Conservation (phyloP, 2,888 invertebrate genomes). For the Brachyopa scutellaris region DNA sequence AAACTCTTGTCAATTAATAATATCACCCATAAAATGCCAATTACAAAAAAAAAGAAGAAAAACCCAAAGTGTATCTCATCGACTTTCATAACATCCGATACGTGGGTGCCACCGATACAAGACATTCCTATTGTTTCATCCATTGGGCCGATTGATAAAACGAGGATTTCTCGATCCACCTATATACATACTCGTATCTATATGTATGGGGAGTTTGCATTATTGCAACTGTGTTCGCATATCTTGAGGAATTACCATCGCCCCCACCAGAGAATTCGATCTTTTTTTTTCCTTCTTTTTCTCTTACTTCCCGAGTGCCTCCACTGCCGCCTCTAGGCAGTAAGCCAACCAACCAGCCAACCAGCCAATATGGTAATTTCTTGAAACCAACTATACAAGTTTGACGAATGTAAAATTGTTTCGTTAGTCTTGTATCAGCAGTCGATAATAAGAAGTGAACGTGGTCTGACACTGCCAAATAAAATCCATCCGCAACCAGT, state of each 20-base stretch:
- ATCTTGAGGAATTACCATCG: slow-evolving; percentile 58
- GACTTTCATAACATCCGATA: slow-evolving; percentile 51
- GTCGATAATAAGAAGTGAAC: slow-evolving; percentile 77
- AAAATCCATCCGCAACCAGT: slow-evolving; percentile 60
- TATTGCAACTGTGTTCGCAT: slow-evolving; percentile 44
- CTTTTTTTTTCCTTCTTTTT: neutral
- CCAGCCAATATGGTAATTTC: slow-evolving; percentile 71
- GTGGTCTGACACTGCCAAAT: slow-evolving; percentile 76
- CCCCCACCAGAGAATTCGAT: slow-evolving; percentile 37
- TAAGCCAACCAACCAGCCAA: slow-evolving; percentile 57
- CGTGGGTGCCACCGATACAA: slow-evolving; percentile 41
- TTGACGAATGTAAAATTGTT: slow-evolving; percentile 72
- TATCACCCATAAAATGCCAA: slow-evolving; percentile 15
- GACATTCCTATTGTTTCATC: slow-evolving; percentile 66
- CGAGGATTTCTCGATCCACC: slow-evolving; percentile 56
- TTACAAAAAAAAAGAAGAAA: slow-evolving; percentile 7
- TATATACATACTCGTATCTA: slow-evolving; percentile 15
- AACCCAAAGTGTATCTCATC: neutral
- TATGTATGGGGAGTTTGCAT: slow-evolving; percentile 44
- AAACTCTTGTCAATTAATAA: slow-evolving; percentile 15
- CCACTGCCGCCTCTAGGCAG: slow-evolving; percentile 17
- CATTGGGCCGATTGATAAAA: slow-evolving; percentile 32
- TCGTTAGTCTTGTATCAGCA: slow-evolving; percentile 74
- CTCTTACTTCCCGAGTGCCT: slow-evolving; percentile 52
- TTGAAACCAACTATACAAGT: slow-evolving; percentile 69